Conservation (phyloP, 2,113 vertebrate genomes). For the Hippoglossus stenolepis region DNA sequence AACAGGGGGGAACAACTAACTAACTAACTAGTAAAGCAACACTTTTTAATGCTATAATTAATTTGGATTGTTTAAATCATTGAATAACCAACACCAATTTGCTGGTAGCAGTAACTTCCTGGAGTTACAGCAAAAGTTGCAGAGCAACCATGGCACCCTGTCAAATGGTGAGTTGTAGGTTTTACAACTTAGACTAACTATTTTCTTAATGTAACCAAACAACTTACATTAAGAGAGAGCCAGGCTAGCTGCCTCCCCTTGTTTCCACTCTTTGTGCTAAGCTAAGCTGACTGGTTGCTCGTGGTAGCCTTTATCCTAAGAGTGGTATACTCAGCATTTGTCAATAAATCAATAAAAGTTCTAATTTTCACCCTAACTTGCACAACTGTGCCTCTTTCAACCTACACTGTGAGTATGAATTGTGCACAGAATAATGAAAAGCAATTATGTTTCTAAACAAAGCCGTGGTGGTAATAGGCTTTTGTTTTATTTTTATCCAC, state of each 20-base stretch:
- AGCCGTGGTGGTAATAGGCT: slow-evolving; percentile 71
- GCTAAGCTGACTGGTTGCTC: neutral
- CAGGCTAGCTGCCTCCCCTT: too few species aligned
- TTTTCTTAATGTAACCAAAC: neutral
- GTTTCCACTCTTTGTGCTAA: neutral
- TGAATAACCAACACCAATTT: neutral
- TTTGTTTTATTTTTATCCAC: slow-evolving; percentile 80
- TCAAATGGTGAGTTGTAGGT: neutral
- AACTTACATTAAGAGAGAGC: neutral
- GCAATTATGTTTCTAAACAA: slow-evolving; percentile 83
- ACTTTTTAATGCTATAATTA: neutral
- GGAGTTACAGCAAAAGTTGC: neutral
- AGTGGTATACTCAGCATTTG: slow-evolving; percentile 65
- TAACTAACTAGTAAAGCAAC: neutral
- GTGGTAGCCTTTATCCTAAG: neutral
- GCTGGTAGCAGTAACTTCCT: neutral
- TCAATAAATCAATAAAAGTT: slow-evolving; percentile 81
- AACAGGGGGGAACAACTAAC: neutral
- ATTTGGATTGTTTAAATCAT: neutral
- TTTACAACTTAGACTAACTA: neutral
- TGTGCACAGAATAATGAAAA: slow-evolving; percentile 83
- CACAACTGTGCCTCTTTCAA: slow-evolving; percentile 81
- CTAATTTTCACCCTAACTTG: slow-evolving; percentile 75
- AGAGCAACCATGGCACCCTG: neutral
- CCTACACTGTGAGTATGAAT: slow-evolving; percentile 79